phyloP scores from a whole-genome alignment of 2,113 vertebrate species.

The Planiliza haematocheilus region DNA sequence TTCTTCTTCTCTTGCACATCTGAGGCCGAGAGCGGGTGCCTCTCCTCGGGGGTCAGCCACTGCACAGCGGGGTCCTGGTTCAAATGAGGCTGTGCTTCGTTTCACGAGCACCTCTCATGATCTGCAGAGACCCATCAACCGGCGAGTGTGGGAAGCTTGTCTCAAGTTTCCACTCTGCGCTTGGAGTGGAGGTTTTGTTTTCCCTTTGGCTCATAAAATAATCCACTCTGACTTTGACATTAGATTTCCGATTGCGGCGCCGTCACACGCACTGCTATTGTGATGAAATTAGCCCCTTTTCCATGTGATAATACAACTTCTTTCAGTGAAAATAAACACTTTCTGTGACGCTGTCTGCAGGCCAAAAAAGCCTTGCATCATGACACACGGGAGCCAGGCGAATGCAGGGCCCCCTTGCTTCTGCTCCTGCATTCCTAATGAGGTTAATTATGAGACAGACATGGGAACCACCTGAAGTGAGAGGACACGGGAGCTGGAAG shows the following conservation, averaged over 20 bases:
- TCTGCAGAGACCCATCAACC: constrained; percentile 19
- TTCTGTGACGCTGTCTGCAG: constrained; percentile 23
- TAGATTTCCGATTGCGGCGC: constrained; percentile 56
- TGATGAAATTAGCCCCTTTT: constrained; percentile 60
- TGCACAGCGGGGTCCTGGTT: constrained; percentile 34
- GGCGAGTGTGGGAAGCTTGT: background rate
- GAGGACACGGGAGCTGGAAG: constrained; percentile 1
- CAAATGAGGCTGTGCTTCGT: constrained; percentile 24
- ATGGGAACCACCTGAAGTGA: constrained; percentile 51
- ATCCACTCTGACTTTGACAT: constrained; percentile 33
- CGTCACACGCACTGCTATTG: constrained; percentile 51
- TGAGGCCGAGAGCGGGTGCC: constrained; percentile 4
- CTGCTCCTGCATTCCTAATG: background rate
- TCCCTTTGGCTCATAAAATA: constrained; percentile 42
- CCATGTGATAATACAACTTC: constrained; percentile 52
- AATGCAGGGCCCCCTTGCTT: constrained; percentile 7
- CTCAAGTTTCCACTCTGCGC: constrained; percentile 18
- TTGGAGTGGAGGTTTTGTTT: constrained; percentile 32
- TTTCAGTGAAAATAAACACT: constrained; percentile 64
- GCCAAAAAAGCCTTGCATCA: constrained; percentile 26
- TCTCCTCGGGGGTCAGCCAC: constrained; percentile 35
- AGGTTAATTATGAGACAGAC: constrained; percentile 6
- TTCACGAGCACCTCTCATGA: no score
- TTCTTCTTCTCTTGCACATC: background rate
- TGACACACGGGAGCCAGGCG: background rate